A percentile compares a stretch with the other conserved stretches of the same genome.
Evolutionary conservation across 2,888 invertebrate species (phyloP).

Genomic region (Allacma fusca): DNA sequence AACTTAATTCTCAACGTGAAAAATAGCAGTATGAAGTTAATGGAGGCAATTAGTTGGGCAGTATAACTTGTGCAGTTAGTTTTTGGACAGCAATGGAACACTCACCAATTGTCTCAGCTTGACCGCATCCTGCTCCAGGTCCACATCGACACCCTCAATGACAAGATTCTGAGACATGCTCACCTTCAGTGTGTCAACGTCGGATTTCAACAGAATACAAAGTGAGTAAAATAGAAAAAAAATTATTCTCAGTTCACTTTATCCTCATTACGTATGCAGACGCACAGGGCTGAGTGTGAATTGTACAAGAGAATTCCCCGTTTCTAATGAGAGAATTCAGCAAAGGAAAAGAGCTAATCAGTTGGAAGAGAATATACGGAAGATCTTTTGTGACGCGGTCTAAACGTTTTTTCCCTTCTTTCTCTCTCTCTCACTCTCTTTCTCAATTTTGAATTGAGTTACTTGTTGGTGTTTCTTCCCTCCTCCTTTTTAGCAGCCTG

Average conservation of each 20-base stretch:
- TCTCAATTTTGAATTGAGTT: conserved; percentile 1
- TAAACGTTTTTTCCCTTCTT: conserved; percentile 13
- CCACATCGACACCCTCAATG: conserved; percentile 50
- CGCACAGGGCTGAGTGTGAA: not conserved
- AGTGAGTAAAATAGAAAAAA: conserved; percentile 16
- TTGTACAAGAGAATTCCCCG: conserved; percentile 6
- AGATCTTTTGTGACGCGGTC: conserved; percentile 8
- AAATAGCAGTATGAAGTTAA: not conserved
- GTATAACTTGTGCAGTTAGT: not conserved
- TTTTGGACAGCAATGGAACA: conserved; percentile 31
- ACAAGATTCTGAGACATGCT: conserved; percentile 55
- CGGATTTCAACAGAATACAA: conserved; percentile 41
- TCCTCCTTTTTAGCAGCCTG: conserved; percentile 29
- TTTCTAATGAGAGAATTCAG: conserved; percentile 23
- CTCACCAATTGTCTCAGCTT: conserved; percentile 59
- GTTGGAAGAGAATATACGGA: conserved; percentile 24
- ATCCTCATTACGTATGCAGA: conserved; percentile 21
- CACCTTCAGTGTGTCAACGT: conserved; percentile 38
- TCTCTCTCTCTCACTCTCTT: not conserved
- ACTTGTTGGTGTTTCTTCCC: not conserved
- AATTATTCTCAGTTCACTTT: conserved; percentile 17
- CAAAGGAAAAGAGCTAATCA: conserved; percentile 34
- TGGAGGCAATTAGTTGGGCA: conserved; percentile 1
- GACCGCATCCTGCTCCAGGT: conserved; percentile 51
- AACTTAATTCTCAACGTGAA: not conserved